Conservation (phyloP, 1,140 invertebrate species). For the Elysia chlorotica region DNA sequence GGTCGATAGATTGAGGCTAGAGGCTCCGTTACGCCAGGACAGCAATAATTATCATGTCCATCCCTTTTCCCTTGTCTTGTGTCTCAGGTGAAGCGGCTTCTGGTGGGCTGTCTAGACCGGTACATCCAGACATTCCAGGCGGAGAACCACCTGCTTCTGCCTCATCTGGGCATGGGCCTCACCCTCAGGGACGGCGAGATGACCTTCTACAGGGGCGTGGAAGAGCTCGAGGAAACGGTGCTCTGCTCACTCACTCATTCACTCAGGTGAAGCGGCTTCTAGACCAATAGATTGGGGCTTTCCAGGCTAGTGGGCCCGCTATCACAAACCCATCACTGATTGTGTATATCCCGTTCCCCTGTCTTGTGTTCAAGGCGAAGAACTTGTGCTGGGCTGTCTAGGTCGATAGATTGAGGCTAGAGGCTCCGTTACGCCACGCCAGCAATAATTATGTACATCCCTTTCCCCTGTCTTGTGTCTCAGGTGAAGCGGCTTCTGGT, state of each 20-base stretch:
- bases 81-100: slow-evolving; percentile 6
- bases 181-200: slow-evolving; percentile 59
- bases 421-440: no score
- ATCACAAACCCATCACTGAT: no score
- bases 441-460: neutral
- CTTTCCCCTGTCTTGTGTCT: neutral
- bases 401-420: no score
- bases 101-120: slow-evolving; percentile 36
- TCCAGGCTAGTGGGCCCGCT: no score
- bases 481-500: slow-evolving; percentile 9
- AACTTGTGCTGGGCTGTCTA: neutral
- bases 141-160: slow-evolving; percentile 54
- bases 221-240: slow-evolving; percentile 57
- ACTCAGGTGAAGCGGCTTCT: no score
- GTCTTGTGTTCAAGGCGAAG: no score
- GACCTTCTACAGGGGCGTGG: slow-evolving; percentile 59
- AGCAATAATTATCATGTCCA: no score
- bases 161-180: slow-evolving; percentile 59
- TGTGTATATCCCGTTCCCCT: neutral
- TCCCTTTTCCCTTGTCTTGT: no score
- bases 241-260: slow-evolving; percentile 51
- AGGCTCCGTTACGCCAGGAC: no score
- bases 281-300: no score
- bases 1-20: no score
- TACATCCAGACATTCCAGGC: slow-evolving; percentile 57